Base-by-base conservation (phyloP, 2,113 vertebrate species). In the Microcebus murinus region DNA sequence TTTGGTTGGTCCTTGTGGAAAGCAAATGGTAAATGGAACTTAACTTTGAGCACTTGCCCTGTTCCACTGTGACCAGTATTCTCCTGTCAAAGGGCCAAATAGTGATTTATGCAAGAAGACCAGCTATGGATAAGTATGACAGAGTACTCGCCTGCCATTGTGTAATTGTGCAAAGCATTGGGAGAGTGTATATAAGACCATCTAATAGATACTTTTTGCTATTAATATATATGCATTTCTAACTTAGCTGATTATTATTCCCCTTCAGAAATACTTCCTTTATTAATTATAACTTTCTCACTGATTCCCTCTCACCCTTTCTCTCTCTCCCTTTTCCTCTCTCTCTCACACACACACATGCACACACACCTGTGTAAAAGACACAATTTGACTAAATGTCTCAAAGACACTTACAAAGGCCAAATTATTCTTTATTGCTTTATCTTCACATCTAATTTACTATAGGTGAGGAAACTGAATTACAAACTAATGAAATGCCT, bases 231-330 rank as follows among this genome's bases (percentile, higher is more conserved):
- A 39, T 61, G 18, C 29, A 61, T 81, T 89, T 90, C 29, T 93
- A 87, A 93, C 86, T 82, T 87, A 82, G 14, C 52, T 90, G 12
- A 90, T 70, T 86, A 31, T 67, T 82, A 36, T 90, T 90, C 21
- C 10, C 4, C 21, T 74, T 86, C 27, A 82, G 8, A 93, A 93
- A 14, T 10, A 42, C 15, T 34, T 89, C 7, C n/a, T 73, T 88
- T 90, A n/a, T 82, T 77, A 68, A 67, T 23, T 31, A 42, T 8
- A 82, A 59, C 0, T 95, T 76, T 88, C 55, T 73, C 15, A 89
- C 3, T 36, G 48, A 31, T 79, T 25, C 39, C 1, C 3, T 20
- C 25, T 7, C 31, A 9, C 1, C 45, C 12, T 71, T 36, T 79
- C 52, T 70, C 76, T 4, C 29, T 18, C 59, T 42, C 15, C 48